Conservation (phyloP, 2,113 vertebrate genomes). For the Brevimyrus niger region DNA sequence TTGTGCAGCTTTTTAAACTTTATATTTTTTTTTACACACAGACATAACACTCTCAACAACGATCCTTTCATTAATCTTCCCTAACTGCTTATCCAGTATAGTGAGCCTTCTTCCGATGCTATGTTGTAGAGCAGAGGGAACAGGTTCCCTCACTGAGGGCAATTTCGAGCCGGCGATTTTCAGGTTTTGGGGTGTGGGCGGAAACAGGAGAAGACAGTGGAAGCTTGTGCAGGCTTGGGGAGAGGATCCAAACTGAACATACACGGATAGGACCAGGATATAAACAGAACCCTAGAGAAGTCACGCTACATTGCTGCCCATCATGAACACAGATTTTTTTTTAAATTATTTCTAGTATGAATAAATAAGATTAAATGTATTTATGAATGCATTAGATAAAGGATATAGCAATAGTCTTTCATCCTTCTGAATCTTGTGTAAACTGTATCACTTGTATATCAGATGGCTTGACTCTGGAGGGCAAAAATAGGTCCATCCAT, state of each 20-base stretch:
- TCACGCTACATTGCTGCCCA: background rate
- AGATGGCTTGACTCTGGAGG: background rate
- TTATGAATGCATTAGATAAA: background rate
- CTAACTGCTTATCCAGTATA: background rate
- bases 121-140: background rate
- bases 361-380: background rate
- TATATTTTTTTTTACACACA: background rate
- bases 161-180: background rate
- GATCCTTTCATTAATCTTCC: background rate
- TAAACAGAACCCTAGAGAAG: background rate
- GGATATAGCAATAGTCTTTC: background rate
- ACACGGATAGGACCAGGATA: background rate
- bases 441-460: background rate
- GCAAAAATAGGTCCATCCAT: background rate
- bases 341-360: background rate
- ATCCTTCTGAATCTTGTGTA: background rate
- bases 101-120: background rate
- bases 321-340: background rate
- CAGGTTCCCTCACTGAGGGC: background rate
- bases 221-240: background rate
- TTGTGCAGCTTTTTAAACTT: background rate
- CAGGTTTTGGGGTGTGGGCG: background rate
- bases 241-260: background rate
- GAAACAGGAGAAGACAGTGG: background rate
- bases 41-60: background rate